Percentiles rank a stretch among this genome's conserved stretches.
phyloP scores from a whole-genome alignment of 2,888 invertebrate genomes.

The Drosophila limbata region DNA sequence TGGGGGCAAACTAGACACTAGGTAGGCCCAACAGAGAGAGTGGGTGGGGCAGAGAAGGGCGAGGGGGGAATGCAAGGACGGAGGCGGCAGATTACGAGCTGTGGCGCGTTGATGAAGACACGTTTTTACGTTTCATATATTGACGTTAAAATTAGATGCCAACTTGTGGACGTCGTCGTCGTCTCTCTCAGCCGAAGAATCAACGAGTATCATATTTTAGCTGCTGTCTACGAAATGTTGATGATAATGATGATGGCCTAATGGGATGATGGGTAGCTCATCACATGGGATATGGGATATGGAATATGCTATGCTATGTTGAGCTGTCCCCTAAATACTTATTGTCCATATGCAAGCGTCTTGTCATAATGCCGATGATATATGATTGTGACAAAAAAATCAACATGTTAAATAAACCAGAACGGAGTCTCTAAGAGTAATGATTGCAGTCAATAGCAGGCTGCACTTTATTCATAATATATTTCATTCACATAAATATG shows the following conservation, averaged over 20 bases:
- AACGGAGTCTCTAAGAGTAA: conserved; percentile 12
- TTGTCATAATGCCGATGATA: conserved; percentile 69
- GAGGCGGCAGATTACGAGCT: conserved; percentile 63
- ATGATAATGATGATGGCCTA: conserved; percentile 41
- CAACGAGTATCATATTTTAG: conserved; percentile 77
- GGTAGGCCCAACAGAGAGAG: neutral
- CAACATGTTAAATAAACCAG: conserved; percentile 64
- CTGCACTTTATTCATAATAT: conserved; percentile 32
- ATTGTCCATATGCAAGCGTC: conserved; percentile 36
- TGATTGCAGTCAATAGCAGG: neutral
- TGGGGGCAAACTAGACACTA: conserved; percentile 43
- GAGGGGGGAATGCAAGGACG: neutral
- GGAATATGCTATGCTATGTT: conserved; percentile 34
- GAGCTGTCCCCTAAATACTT: conserved; percentile 13
- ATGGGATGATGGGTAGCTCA: conserved; percentile 29
- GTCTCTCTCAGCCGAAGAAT: conserved; percentile 40
- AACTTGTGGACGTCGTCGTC: conserved; percentile 67
- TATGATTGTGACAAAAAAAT: conserved; percentile 68
- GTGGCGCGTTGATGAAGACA: conserved; percentile 70
- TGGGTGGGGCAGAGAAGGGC: neutral
- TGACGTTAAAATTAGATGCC: conserved; percentile 79
- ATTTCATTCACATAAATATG: neutral
- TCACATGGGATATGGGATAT: conserved; percentile 9
- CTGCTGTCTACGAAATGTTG: conserved; percentile 51
- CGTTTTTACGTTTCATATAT: conserved; percentile 78